These are phyloP conservation scores for Coccyzus lansbergi DNA, from an alignment of 2,797 vertebrate genomes.

Conservation along the genomic window DNA sequence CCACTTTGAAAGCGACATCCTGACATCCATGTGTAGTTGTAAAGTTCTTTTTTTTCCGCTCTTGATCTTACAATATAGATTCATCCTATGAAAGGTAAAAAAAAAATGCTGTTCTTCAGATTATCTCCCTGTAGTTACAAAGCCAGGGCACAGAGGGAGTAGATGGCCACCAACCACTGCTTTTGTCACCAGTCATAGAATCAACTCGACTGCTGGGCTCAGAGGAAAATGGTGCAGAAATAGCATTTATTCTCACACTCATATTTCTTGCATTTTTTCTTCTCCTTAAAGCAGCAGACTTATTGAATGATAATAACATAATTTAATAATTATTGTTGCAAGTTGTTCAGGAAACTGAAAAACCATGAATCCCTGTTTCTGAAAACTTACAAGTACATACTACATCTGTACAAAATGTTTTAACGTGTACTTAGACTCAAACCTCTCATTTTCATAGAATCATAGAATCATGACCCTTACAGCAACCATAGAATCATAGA, in stretches of 20 bases:
- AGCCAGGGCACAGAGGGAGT: background rate
- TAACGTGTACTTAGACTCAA: background rate
- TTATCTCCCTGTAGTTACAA: background rate
- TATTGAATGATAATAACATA: background rate
- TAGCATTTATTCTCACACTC: background rate
- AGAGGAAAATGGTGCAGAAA: background rate
- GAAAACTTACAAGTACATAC: background rate
- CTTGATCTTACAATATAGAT: background rate
- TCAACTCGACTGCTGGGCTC: background rate
- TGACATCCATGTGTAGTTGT: background rate
- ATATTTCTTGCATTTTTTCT: background rate
- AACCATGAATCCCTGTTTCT: background rate
- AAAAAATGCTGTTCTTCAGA: conserved; percentile 9
- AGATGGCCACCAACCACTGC: background rate
- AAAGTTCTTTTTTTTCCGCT: background rate
- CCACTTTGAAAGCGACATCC: background rate
- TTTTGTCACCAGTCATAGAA: background rate
- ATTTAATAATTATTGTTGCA: background rate
- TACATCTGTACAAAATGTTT: background rate
- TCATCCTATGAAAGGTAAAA: background rate
- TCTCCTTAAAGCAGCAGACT: background rate
- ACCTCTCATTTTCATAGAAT: no score
- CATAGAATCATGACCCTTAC: no score
- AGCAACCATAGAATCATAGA: no score
- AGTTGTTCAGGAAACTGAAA: background rate